phyloP scores from a whole-genome alignment of 2,113 vertebrate genomes.

The Seriola rivoliana region DNA sequence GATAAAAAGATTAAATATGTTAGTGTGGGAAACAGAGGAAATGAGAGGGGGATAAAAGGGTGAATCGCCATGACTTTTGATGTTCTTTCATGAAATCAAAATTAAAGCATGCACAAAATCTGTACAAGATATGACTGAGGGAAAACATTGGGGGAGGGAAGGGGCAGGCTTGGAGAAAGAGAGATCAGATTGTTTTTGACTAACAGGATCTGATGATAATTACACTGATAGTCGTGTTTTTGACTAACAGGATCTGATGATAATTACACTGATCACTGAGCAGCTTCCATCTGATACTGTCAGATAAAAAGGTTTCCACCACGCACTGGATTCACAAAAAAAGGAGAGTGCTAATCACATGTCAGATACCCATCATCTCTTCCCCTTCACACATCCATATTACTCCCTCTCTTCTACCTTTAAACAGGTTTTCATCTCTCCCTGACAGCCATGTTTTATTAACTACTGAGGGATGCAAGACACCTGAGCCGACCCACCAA shows the following conservation, averaged over 20 bases:
- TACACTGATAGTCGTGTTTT: constrained; percentile 55
- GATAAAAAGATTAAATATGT: constrained; percentile 13
- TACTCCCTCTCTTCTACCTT: constrained; percentile 19
- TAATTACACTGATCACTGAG: constrained; percentile 65
- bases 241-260: constrained; percentile 56
- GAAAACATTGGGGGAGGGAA: neutral
- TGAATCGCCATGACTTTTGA: constrained; percentile 22
- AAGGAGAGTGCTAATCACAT: constrained; percentile 38
- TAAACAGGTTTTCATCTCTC: constrained; percentile 36
- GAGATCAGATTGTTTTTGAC: constrained; percentile 47
- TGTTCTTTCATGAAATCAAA: constrained; percentile 46
- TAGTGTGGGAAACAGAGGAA: neutral
- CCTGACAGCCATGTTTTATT: constrained; percentile 56
- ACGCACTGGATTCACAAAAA: constrained; percentile 39
- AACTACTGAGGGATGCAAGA: constrained; percentile 33
- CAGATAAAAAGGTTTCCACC: constrained; percentile 57
- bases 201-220: constrained; percentile 64
- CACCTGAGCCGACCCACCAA: constrained; percentile 28
- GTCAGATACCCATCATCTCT: constrained; percentile 46
- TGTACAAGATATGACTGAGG: constrained; percentile 24
- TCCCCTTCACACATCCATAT: constrained; percentile 24
- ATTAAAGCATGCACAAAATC: constrained; percentile 29
- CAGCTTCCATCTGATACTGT: constrained; percentile 39
- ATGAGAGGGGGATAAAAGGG: neutral
- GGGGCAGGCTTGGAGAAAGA: constrained; percentile 7